These are phyloP conservation scores for Balaenoptera acutorostrata DNA, from an alignment of 2,113 vertebrate genomes.

Conservation along the genomic window DNA sequence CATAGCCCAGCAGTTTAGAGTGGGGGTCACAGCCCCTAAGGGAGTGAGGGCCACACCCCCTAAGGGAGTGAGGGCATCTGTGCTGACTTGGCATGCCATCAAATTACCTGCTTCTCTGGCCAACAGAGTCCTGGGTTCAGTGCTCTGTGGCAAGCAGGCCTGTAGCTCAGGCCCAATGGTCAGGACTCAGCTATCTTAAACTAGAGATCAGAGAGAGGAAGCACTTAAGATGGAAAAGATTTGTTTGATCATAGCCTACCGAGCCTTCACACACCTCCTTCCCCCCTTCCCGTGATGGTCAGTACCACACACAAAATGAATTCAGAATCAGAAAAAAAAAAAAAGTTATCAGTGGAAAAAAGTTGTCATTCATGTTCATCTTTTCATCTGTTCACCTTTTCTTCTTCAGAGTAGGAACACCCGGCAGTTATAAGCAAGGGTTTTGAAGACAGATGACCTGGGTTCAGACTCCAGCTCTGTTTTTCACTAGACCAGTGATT, in stretches of 20 bases:
- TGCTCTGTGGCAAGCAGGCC: neutral
- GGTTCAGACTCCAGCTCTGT: neutral
- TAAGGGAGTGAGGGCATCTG: neutral
- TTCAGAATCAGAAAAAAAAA: neutral
- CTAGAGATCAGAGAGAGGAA: neutral
- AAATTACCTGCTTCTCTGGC: neutral
- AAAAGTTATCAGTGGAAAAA: neutral
- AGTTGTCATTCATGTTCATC: neutral
- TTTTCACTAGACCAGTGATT: neutral
- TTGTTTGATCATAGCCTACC: neutral
- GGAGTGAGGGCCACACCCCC: neutral
- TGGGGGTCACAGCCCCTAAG: neutral
- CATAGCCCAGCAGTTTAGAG: neutral
- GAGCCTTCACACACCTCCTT: neutral
- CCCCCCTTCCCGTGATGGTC: neutral
- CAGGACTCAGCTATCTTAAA: neutral
- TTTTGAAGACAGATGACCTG: neutral
- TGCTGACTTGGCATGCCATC: neutral
- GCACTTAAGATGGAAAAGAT: neutral
- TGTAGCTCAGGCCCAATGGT: no score
- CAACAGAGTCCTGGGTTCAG: rapidly evolving
- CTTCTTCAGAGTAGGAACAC: neutral
- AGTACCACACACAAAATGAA: neutral
- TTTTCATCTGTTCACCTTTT: neutral
- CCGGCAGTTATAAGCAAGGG: neutral